These are phyloP conservation scores for Pygoscelis antarcticus DNA, from an alignment of 2,113 vertebrate genomes.

Conservation along the genomic window DNA sequence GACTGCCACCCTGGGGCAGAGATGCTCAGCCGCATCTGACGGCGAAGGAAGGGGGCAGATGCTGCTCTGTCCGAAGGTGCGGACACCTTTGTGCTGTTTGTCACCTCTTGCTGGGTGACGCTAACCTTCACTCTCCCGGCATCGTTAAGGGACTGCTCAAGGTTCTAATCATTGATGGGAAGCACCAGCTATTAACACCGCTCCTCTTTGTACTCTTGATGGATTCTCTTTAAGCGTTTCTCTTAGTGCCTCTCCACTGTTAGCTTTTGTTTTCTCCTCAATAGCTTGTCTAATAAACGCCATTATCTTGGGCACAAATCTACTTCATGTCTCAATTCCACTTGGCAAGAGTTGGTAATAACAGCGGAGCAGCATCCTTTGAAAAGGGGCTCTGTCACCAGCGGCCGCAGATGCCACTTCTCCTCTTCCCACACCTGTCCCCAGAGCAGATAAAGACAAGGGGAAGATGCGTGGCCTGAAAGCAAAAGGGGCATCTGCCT, in stretches of 20 bases:
- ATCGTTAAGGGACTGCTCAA: background rate
- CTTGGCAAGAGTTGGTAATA: conserved; percentile 37
- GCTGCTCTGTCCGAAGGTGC: background rate
- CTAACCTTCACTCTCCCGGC: background rate
- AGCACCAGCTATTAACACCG: conserved; percentile 44
- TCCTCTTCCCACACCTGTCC: background rate
- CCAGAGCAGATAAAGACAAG: conserved; percentile 7
- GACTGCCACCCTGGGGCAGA: background rate
- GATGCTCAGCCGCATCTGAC: background rate
- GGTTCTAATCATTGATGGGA: conserved; percentile 27
- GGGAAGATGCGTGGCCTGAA: background rate
- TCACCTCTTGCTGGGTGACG: background rate
- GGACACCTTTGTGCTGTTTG: background rate
- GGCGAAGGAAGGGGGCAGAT: background rate
- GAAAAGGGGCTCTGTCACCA: conserved; percentile 50
- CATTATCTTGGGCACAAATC: conserved; percentile 70
- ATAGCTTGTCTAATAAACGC: conserved; percentile 72
- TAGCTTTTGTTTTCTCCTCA: conserved; percentile 72
- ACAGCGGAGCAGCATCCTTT: conserved; percentile 37
- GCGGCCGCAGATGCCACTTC: background rate
- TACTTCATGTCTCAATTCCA: conserved; percentile 68
- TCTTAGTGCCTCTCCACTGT: conserved; percentile 43
- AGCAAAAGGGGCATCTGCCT: background rate
- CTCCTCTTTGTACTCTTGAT: conserved; percentile 52
- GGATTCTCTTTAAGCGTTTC: conserved; percentile 23